Evolutionary conservation across 1,140 invertebrate genomes (phyloP).

Genomic region (Formica exsecta): DNA sequence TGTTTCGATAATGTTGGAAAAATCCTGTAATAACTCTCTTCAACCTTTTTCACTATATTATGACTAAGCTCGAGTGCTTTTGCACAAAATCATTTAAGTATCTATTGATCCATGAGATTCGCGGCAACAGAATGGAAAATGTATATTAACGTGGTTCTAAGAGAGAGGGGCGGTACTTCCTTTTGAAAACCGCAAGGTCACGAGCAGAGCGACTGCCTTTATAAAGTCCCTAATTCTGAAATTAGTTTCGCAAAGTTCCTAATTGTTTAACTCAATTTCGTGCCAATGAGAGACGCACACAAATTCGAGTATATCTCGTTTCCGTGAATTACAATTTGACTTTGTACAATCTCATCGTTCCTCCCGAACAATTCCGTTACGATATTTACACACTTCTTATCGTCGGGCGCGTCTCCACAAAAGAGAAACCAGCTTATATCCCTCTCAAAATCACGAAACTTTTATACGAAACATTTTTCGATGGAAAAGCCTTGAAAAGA

Average conservation of each 20-base stretch:
- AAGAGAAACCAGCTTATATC: neutral
- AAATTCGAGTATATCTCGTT: conserved; percentile 6
- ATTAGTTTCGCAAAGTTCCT: conserved; percentile 46
- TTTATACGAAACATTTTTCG: no score
- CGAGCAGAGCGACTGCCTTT: conserved; percentile 9
- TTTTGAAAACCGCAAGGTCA: conserved; percentile 55
- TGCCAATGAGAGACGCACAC: neutral
- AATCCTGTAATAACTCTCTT: neutral
- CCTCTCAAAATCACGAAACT: no score
- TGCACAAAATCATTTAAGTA: neutral
- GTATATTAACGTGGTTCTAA: neutral
- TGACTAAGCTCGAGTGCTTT: neutral
- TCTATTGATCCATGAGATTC: neutral
- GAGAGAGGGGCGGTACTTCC: no score
- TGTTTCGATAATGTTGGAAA: neutral
- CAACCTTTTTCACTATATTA: neutral
- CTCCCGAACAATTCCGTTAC: neutral
- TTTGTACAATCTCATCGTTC: conserved; percentile 21
- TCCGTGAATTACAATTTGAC: conserved; percentile 43
- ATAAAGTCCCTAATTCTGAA: conserved; percentile 30
- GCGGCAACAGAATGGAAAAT: conserved; percentile 15
- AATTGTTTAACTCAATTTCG: conserved; percentile 53
- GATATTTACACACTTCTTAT: conserved; percentile 51
- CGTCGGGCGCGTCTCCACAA: neutral
- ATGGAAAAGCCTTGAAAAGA: no score